Base-by-base conservation (phyloP, 2,113 vertebrate genomes). In the Alouatta palliata region DNA sequence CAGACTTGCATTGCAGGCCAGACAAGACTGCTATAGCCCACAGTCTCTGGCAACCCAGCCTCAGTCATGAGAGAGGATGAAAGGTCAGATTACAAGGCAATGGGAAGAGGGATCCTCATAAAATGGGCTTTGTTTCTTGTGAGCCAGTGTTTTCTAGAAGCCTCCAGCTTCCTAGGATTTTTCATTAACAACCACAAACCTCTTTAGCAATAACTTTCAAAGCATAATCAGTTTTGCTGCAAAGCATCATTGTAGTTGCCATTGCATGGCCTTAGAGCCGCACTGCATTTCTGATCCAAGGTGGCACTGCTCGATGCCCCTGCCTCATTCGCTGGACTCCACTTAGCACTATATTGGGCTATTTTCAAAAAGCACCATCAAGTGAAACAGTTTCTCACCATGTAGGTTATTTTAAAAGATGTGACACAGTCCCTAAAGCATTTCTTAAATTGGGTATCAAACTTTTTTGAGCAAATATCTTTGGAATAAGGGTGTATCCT, bases 381-480 rank as follows among this genome's bases (percentile, higher is more conserved):
- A 35, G 8, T 73, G 19, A 27, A 70, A 52, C 61, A 21, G 23
- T 81, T 75, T 91, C 49, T 64, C 20, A 49, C 52, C 25, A 19
- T 66, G 1, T 0, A 70, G 43, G 0, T 45, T 79, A 49, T 68
- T 85, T 91, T 37, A 82, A 86, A 95, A 27, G 30, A 40, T 47
- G 23, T 37, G 19, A 73, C 52, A 30, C 1, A 27, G 52, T 52
- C 16, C 6, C 64, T 20, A 54, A 54, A 86, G 25, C 1, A 37
- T 91, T 82, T 91, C 45, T 79, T 95, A 87, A 86, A 35, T 23
- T 87, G 32, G 68, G 25, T 90, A 66, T 43, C 27, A 86, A 83
- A 64, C 54, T 71, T 81, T 84, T 71, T 95, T 86, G 43, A 66
- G 37, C 17, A 82, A 10, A 86, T 77, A n/a, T 70, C 11, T 89